Evolutionary conservation across 2,797 vertebrate species (phyloP), one percentile per base, ranked within the genome.

Genomic region (Rhynchonycteris naso): DNA sequence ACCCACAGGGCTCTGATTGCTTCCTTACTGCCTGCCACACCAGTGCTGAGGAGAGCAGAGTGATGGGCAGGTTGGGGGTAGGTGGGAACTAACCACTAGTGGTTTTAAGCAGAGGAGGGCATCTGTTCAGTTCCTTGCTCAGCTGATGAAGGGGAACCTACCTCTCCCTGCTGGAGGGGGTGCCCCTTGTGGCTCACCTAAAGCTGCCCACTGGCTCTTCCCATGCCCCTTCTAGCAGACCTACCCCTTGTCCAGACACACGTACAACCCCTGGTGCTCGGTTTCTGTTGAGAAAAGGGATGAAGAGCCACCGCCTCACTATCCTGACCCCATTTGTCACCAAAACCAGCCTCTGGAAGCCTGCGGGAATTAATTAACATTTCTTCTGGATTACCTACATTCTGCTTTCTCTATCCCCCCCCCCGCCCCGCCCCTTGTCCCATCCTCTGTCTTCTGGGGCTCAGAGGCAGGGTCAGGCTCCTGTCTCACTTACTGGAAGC

Each of bases 321-420:
- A 14, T 33, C 26, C 24, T 78, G 94, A 88, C 95, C 96, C 79
- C 1, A 0, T 92, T 74, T 28, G 54, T 18, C 78, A 65, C n/a
- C 85, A 58, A 28, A 4, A 58, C 76, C 88, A 12, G 82, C 26
- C 66, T 81, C 63, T 10, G 38, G 91, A 84, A 24, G 63, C 93
- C 75, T 1, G n/a, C 21, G 22, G 88, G 76, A 63, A 12, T 89
- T 93, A 76, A 89, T 91, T 71, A 93, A 66, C 11, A 8, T 91
- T 74, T 78, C 72, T 79, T 75, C 81, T 76, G 81, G 35, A 58
- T 96, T 80, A 84, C 93, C 95, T 94, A 83, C 96, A 72, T 95
- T 93, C 81, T 1, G 50, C 13, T 7, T 15, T 12, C 61, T 6
- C 47, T 7, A 38, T 47, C 69, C 65, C 38, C 68, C 85, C 43